A percentile compares a stretch with the other conserved stretches of the same genome.
Evolutionary conservation across 2,888 invertebrate species (phyloP).

Genomic region (Ichneumon xanthorius): DNA sequence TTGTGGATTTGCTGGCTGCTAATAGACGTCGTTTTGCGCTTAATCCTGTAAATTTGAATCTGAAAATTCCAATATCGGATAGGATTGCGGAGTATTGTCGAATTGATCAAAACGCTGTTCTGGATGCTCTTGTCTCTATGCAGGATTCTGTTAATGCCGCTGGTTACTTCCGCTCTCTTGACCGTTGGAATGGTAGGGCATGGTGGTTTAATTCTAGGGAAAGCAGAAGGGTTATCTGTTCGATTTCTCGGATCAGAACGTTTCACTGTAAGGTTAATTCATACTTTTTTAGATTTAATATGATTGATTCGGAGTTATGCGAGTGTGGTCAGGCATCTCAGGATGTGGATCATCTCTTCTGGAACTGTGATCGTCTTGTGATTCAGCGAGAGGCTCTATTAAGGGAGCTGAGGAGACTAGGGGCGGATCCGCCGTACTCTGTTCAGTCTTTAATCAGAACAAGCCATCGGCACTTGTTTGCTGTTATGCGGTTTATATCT

Average conservation of each 20-base stretch:
- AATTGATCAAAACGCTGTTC: neutral
- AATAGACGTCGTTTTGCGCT: neutral
- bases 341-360: slow-evolving; percentile 6
- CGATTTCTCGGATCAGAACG: neutral
- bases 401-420: neutral
- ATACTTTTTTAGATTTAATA: slow-evolving; percentile 2
- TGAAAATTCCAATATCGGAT: neutral
- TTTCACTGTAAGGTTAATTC: neutral
- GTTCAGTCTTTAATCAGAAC: neutral
- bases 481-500: too few species aligned
- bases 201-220: neutral
- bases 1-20: neutral
- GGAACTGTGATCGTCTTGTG: neutral
- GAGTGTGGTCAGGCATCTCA: neutral
- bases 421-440: neutral
- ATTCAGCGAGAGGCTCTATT: neutral
- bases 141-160: neutral
- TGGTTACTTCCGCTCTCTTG: neutral
- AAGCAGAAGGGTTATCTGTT: neutral
- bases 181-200: neutral
- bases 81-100: neutral
- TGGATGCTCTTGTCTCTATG: neutral
- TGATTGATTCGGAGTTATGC: neutral
- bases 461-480: too few species aligned
- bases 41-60: neutral